Base-by-base conservation (phyloP, 2,113 vertebrate species). In the Apus apus region DNA sequence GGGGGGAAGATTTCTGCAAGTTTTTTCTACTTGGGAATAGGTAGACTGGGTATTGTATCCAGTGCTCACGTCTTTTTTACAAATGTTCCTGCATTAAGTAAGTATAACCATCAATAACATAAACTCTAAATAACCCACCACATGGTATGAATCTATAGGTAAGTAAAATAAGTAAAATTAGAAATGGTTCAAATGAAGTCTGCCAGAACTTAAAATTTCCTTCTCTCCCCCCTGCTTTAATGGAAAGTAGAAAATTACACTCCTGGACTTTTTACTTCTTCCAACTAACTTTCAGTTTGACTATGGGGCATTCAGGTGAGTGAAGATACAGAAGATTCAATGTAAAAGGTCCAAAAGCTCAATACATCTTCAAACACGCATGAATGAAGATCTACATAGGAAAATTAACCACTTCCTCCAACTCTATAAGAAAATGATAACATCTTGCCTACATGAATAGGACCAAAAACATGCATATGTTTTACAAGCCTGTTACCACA, bases 91-190 rank as follows among this genome's bases (percentile, higher is more conserved):
- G 26, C 45, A 73, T 48, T 70, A 84, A 81, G 38, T 72, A 75
- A 88, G 51, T 71, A 66, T 62, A 89, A 82, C 62, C 45, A 82
- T 78, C 71, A 77, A 43, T 78, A 87, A 85, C 46, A 58, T 46
- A 85, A 92, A 93, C 54, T 85, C 75, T 56, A 85, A 91, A 79
- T 89, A 93, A 93, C 67, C n/a, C 40, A 62, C 54, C 78, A 87
- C 87, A 62, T 72, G 64, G 54, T 73, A 87, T 58, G 74, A 93
- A 87, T 94, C 74, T 94, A 51, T 57, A 94, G 89, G 91, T 92
- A 94, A 89, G 81, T 65, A 85, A 95, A 94, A 95, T 92, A 94
- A 89, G 81, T 65, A 85, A 95, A 94, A 95, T 94, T 73, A 91
- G 81, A 92, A 94, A 72, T 76, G 50, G 54, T 89, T 92, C 62